Evolutionary conservation across 2,113 vertebrate genomes (phyloP), one percentile per base, ranked within the genome.

Genomic region (Myotis yumanensis): DNA sequence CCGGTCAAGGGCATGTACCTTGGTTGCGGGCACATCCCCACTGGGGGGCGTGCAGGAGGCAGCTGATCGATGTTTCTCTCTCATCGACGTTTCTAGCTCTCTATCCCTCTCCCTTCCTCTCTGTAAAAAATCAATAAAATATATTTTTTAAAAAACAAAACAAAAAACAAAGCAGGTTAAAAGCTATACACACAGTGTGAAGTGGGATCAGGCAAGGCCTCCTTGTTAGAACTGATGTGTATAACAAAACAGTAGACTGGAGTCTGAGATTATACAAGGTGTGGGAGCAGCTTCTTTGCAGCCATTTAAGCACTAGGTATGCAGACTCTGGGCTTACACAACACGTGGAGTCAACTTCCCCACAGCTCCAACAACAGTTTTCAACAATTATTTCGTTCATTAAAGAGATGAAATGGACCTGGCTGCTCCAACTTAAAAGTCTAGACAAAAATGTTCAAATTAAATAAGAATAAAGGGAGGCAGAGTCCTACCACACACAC

Each of bases 401-500:
- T 46, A 73, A 90, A 72, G 25, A 71, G 16, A 84, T 35, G 51
- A 93, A 93, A 66, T 28, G n/a, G 80, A 89, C 51, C 64, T 79
- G 54, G 25, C 64, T 92, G 35, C 22, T 52, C 54, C 7, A 40
- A 23, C 79, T 79, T 4, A 35, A 43, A 86, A 68, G 40, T 86
- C 40, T 87, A 43, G 52, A 73, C 10, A 89, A 81, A 89, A 7
- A 82, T 73, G n/a, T 54, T 81, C 43, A 75, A 37, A 73, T 80
- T 89, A 89, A 92, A 88, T 59, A 85, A 37, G 92, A 68, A 80
- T 20, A n/a, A 96, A 90, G 5, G 30, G 52, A 37, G 1, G 23
- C 28, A 91, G 57, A 20, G 23, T 32, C 18, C 89, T 92, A 83
- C 11, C 43, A 40, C 59, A 3, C 32, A 81, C 59, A 2, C 32